These are phyloP conservation scores for Ageneiosus marmoratus DNA, from an alignment of 2,113 vertebrate genomes.

Conservation along the genomic window DNA sequence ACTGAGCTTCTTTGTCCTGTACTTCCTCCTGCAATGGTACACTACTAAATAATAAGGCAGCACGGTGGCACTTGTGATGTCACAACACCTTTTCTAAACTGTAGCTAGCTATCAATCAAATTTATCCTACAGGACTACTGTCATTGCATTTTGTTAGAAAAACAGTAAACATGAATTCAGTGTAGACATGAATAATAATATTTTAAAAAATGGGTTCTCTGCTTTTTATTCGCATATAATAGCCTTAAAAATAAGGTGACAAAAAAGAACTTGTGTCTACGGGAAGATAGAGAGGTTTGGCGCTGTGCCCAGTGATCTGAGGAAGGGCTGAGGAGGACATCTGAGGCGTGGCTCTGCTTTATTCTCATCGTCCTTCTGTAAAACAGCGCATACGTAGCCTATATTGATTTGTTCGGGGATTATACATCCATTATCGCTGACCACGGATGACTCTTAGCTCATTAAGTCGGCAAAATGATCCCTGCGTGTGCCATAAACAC, in stretches of 20 bases:
- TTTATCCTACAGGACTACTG: too few species aligned
- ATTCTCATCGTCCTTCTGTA: conserved; percentile 24
- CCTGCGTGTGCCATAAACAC: conserved; percentile 42
- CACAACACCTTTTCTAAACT: neutral
- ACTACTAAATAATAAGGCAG: neutral
- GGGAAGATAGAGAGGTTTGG: neutral
- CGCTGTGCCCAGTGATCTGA: neutral
- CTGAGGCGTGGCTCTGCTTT: conserved; percentile 16
- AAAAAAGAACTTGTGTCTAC: neutral
- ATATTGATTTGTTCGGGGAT: conserved; percentile 42
- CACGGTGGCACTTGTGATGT: neutral
- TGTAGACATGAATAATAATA: too few species aligned
- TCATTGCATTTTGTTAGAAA: too few species aligned
- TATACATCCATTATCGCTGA: conserved; percentile 35
- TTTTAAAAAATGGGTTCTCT: neutral
- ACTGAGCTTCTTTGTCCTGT: neutral
- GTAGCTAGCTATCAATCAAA: neutral
- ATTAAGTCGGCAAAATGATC: conserved; percentile 35
- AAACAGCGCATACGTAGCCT: conserved; percentile 27
- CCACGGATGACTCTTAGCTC: conserved; percentile 12
- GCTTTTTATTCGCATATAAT: neutral
- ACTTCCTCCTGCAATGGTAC: neutral
- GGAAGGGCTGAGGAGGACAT: neutral
- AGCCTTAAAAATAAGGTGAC: neutral
- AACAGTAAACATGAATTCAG: too few species aligned